Percentiles rank a stretch among this genome's conserved stretches.
These are phyloP conservation scores for Montipora foliosa DNA, from an alignment of 64 coral and sea anemone species.

Conservation along the genomic window DNA sequence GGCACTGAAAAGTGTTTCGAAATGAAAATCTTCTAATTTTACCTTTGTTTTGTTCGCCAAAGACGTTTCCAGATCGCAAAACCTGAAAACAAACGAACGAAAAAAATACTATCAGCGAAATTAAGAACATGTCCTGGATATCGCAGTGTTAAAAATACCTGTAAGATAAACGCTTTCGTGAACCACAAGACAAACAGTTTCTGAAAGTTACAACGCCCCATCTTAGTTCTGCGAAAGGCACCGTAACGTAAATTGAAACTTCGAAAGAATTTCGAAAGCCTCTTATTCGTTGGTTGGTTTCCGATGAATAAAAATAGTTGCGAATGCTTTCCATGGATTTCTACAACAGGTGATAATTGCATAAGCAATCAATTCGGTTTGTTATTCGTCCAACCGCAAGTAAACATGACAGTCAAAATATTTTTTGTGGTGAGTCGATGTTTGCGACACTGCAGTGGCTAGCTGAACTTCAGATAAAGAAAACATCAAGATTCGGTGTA, in stretches of 20 bases:
- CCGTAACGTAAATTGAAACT: not conserved
- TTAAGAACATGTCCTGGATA: not conserved
- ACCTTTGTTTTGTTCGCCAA: slow-evolving; percentile 5
- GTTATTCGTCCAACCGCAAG: not conserved
- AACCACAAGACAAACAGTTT: not conserved
- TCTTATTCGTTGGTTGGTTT: not conserved
- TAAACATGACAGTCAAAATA: not conserved
- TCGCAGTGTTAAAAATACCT: not conserved
- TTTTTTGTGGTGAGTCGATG: not conserved
- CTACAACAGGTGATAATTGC: not conserved
- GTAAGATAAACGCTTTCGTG: not conserved
- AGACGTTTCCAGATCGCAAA: not conserved
- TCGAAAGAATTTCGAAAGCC: not conserved
- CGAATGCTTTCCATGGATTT: slow-evolving; percentile 9
- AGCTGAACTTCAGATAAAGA: too few species aligned
- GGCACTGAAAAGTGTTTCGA: not conserved
- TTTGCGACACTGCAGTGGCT: not conserved
- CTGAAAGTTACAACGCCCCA: not conserved
- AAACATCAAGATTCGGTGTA: too few species aligned
- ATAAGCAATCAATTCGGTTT: not conserved
- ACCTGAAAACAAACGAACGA: slow-evolving; percentile 3
- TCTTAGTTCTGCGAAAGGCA: not conserved
- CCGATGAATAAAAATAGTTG: not conserved
- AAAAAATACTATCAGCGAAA: not conserved
- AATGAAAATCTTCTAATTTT: not conserved